A percentile compares a stretch with the other conserved stretches of the same genome.
These are phyloP conservation scores for Teinopalpus imperialis DNA, from an alignment of 2,888 invertebrate species.

Conservation along the genomic window DNA sequence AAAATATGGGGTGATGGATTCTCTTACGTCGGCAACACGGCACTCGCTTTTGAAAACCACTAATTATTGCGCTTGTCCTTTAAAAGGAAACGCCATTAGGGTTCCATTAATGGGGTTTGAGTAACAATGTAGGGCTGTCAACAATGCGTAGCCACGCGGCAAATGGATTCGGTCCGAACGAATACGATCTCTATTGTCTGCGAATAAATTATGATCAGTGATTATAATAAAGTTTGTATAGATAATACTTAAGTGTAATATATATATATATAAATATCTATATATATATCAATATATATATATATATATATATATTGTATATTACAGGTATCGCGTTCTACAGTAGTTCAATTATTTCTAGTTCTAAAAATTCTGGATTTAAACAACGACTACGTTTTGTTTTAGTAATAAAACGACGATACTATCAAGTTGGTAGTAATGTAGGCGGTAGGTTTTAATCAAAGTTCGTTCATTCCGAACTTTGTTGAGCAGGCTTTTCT, in stretches of 20 bases:
- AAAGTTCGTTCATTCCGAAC: conserved; percentile 73
- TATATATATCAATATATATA: too few species aligned
- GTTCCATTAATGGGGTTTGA: conserved; percentile 25
- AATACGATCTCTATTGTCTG: conserved; percentile 18
- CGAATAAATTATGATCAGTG: conserved; percentile 20
- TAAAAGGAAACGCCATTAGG: conserved; percentile 34
- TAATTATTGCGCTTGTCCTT: conserved; percentile 33
- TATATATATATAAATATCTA: too few species aligned
- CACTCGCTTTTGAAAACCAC: conserved; percentile 23
- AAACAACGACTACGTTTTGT: not conserved
- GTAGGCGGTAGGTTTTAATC: conserved; percentile 69
- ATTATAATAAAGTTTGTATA: conserved; percentile 10
- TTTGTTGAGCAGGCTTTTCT: conserved; percentile 55
- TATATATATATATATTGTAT: too few species aligned
- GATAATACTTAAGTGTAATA: conserved; percentile 3
- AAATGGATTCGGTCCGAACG: conserved; percentile 24
- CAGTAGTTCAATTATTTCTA: too few species aligned
- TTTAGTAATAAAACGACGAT: conserved; percentile 12
- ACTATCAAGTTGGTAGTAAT: conserved; percentile 34
- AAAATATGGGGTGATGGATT: too few species aligned
- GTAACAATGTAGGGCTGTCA: conserved; percentile 25
- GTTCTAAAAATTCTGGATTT: too few species aligned
- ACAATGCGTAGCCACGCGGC: conserved; percentile 23
- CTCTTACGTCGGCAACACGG: not conserved
- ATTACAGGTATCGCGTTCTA: too few species aligned